Evolutionary conservation across 2,797 vertebrate species (phyloP).

Genomic region (Coluber constrictor): DNA sequence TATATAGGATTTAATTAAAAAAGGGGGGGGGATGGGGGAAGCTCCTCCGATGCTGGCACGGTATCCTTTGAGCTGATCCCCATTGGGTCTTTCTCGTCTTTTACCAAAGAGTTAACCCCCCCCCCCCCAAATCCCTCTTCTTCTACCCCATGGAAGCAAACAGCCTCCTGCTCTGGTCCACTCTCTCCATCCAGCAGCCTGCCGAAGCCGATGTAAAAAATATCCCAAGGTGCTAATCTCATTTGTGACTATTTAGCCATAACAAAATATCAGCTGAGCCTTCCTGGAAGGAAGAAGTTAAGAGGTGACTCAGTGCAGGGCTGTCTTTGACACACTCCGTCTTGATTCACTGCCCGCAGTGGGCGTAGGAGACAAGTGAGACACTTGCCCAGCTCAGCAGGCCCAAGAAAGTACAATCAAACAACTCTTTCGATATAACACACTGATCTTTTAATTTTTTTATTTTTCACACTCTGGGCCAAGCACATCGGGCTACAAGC

Average conservation of each 20-base stretch:
- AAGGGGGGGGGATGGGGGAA: not conserved
- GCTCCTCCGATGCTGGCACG: not conserved
- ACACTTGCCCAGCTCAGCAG: not conserved
- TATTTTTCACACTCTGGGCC: not conserved
- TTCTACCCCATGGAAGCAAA: not conserved
- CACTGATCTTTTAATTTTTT: rapidly evolving
- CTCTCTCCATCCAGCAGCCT: not conserved
- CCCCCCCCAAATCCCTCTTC: too few relatives aligned
- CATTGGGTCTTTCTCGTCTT: not conserved
- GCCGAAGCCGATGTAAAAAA: not conserved
- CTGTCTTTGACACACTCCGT: constrained; percentile 32
- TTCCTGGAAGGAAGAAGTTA: not conserved
- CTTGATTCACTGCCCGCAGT: constrained; percentile 17
- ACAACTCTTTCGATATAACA: not conserved
- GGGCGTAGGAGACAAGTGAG: not conserved
- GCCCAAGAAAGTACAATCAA: not conserved
- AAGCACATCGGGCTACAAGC: not conserved
- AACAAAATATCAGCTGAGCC: not conserved
- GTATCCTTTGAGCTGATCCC: not conserved
- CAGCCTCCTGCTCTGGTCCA: not conserved
- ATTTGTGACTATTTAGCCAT: not conserved
- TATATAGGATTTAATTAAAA: constrained; percentile 50
- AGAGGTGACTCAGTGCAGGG: constrained; percentile 58
- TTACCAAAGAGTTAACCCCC: not conserved
- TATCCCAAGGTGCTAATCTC: not conserved